Evolutionary conservation across 2,113 vertebrate species (phyloP), one percentile per base, ranked within the genome.

Genomic region (Notechis scutatus): DNA sequence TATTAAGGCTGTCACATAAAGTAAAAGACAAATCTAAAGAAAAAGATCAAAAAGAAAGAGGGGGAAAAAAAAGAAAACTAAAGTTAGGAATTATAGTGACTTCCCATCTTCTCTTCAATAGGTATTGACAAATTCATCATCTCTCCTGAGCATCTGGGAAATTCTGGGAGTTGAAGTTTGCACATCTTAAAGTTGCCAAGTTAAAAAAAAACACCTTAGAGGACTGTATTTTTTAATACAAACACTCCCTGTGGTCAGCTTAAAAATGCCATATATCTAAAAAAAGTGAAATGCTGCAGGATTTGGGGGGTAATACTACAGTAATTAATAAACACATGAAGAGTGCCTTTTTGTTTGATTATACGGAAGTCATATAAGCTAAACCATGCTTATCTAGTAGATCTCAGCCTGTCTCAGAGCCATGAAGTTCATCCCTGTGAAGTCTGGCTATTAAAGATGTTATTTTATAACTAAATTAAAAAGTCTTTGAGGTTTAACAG

Each of bases 311-410:
- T 10, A 55, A 50, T 2, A 3, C 11, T 12, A 54, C 3, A 54
- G 21, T 15, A 93, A 95, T 29, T 52, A 87, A 50, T 52, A 29
- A 52, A 88, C 29, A 55, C 92, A 39, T 54, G 91, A n/a, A 90
- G n/a, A 69, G 1, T 90, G 11, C 0, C 14, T 88, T 88, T 47
- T 50, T 57, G 93, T 93, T 89, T 94, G 0, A 91, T 42, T 59
- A 9, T 74, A 85, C 0, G 3, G 88, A 0, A 1, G 6, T 87
- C 91, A 93, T 92, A 0, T 91, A 3, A 11, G 90, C 91, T 93
- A 93, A 93, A 93, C 26, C 26, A 85, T 50, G 95, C 95, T 39
- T 95, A 90, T 29, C 29, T 89, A 91, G 90, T 91, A 87, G 10
- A 59, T 64, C 88, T 93, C 94, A 89, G 64, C 12, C 52, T 81